Percentiles rank a stretch among this genome's conserved stretches.
Evolutionary conservation across 2,113 vertebrate genomes (phyloP).

Genomic region (Gallinago jamesoni): DNA sequence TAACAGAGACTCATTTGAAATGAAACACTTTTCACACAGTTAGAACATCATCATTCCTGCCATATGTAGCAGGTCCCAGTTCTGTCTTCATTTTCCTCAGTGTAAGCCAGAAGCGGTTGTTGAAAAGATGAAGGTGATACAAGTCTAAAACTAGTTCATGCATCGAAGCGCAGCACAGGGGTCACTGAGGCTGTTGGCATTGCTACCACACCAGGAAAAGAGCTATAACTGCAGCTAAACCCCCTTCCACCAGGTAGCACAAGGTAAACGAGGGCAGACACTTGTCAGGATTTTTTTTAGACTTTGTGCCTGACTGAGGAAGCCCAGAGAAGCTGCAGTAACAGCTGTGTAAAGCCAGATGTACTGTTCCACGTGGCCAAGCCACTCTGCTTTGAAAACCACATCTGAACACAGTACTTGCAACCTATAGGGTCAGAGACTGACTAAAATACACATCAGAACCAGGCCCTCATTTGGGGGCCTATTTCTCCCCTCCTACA

Average conservation of each 20-base stretch:
- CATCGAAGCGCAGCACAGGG: neutral
- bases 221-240: neutral
- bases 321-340: neutral
- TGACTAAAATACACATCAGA: neutral
- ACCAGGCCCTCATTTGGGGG: neutral
- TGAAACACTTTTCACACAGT: neutral
- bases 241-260: neutral
- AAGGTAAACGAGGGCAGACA: rapidly evolving
- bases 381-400: neutral
- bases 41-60: neutral
- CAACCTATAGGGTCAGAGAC: neutral
- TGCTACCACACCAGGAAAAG: neutral
- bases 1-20: neutral
- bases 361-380: neutral
- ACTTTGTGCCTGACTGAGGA: neutral
- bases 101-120: neutral
- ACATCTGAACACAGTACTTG: neutral
- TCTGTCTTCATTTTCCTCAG: neutral
- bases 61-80: neutral
- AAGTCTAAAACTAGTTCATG: neutral
- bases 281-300: neutral
- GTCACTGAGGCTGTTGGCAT: neutral
- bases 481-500: neutral
- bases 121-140: neutral
- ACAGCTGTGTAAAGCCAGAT: neutral